Base-by-base conservation (phyloP, 2,797 vertebrate species). In the Ispidina lecontei region DNA sequence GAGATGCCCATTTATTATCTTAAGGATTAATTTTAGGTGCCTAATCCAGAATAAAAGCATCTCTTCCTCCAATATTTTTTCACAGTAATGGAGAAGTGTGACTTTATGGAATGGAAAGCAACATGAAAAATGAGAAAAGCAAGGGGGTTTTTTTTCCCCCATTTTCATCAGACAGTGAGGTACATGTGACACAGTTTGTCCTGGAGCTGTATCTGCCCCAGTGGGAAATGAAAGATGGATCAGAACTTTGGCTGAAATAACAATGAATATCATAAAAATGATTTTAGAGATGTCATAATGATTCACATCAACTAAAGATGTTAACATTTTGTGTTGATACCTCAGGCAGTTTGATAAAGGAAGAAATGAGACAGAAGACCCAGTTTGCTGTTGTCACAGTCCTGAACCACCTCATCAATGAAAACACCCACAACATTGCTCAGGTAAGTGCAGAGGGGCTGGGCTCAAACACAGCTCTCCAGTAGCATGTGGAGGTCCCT, bases 171-270 rank as follows among this genome's bases (percentile, higher is more conserved):
- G 41, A 31, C 47, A 37, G 26, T 20, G 12, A 70, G 21, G 56
- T n/a, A 51, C 13, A 35, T 18, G 17, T 76, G 44, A 58, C 33
- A 80, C 29, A 26, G 20, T 65, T 71, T 62, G 54, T 22, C 74
- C 69, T 43, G 49, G 23, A 84, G 70, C 56, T 67, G 12, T 31
- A 41, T 52, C 25, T 90, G 44, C 39, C 39, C 44, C 25, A 26
- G 13, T 72, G 49, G 64, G 35, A 80, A 87, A 84, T 7, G 33
- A 63, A 67, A 87, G 65, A 47, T 68, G 49, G 79, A 63, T 59
- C 65, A 72, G 59, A 84, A 87, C 28, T 44, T 84, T 37, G 47
- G 23, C 70, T 76, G 65, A 54, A 80, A 80, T 67, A 76, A 75
- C 22, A 79, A 62, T 79, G 67, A 87, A 76, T 52, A 67, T 31